Evolutionary conservation across 2,797 vertebrate species (phyloP), one percentile per base, ranked within the genome.

Genomic region (Phrynocephalus vlangalii): DNA sequence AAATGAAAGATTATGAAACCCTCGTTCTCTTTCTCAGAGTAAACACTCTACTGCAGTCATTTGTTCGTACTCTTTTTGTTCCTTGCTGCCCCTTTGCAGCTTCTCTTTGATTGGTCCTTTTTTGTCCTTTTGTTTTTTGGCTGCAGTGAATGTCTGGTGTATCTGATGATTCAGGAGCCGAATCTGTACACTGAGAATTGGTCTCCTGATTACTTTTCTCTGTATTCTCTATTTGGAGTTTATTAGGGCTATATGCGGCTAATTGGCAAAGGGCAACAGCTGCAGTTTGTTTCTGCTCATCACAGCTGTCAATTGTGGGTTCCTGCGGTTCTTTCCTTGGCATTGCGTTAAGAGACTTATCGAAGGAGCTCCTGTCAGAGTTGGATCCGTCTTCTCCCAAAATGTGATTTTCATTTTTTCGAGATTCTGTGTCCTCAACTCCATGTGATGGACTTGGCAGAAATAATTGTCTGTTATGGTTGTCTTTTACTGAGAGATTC

Each of bases 181-280:
- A 28, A 9, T 88, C 75, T 0, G 91, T 75, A 66, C 67, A 67
- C 0, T 30, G 82, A 20, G 89, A 13, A 1, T 71, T 33, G 6
- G 85, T 68, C 18, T 95, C 94, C 67, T 91, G 95, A 38, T 88
- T 82, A 1, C 30, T 5, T 30, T 93, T 87, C 72, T 96, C 94
- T 16, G 93, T 91, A 0, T 60, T 82, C 1, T 94, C 94, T 81
- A 30, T 76, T 63, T 89, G 92, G 0, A 79, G 89, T 0, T 92
- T 91, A 52, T 91, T 82, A 0, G 98, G 97, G 92, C 97, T 98
- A 79, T 97, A 98, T 0, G 94, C 96, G 0, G 98, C 98, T n/a
- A 99, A 96, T 91, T 99, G 98, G 93, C 99, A 99, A 88, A 99
- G 98, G 0, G 99, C 98, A 67, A 99, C 97, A 0, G 99, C 99